Base-by-base conservation (phyloP, 2,888 invertebrate species). In the Eupithecia vulgata region DNA sequence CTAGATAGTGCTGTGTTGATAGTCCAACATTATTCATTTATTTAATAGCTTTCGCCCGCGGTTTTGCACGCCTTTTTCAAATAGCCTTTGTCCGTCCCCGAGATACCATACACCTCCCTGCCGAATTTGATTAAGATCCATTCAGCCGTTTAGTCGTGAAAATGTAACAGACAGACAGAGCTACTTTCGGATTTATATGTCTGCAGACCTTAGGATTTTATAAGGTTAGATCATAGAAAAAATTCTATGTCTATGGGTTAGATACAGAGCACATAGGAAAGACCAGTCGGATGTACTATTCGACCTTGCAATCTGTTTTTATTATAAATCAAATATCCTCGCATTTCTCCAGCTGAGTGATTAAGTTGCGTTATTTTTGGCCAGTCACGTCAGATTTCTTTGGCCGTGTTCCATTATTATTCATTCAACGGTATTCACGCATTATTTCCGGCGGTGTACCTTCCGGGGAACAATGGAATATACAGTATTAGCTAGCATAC, bases 401-500 rank as follows among this genome's bases (percentile, higher is more conserved):
- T 82, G 82, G 82, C 82, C 61, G 57, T 67, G 80, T 76, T 81
- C 81, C 81, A 82, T 79, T 77, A 76, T 79, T 81, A 80, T 81
- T 81, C 82, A 81, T 81, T 81, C 72, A 79, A 76, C 75, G 79
- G 78, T 77, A 79, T 76, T 79, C 77, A 69, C 52, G 67, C 40
- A 77, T 74, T 75, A 77, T 76, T 78, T 80, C 79, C 80, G 78
- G 79, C 66, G 70, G 61, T 71, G 59, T 59, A 64, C 78, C 79
- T 80, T 80, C 80, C 80, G 76, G 78, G 75, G 42, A 40, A 65
- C 35, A n/a, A 64, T 34, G 4, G 17, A 8, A 61, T 61, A 21
- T 10, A n/a, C 25, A 25, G 15, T 59, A 59, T 30, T 13, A 30
- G 12, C 0, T 15, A 6, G 5, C 34, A 17, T 34, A 15, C 34